phyloP scores from a whole-genome alignment of 2,113 vertebrate genomes.

The Egretta garzetta region DNA sequence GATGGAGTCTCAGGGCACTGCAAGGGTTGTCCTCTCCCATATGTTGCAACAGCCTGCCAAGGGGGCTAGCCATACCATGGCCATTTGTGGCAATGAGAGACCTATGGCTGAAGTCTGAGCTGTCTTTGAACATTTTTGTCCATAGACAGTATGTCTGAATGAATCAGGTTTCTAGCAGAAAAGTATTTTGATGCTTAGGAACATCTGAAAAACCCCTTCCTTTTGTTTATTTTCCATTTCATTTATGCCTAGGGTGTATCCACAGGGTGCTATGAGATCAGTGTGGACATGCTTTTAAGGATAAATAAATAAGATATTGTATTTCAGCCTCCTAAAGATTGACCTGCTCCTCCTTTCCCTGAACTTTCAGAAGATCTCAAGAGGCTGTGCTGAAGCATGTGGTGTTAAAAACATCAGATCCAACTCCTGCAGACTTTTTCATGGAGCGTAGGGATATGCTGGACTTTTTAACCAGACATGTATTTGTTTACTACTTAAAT shows the following conservation, averaged over 20 bases:
- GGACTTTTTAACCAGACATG: background rate
- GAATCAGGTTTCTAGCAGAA: background rate
- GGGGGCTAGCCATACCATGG: background rate
- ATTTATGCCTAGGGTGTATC: background rate
- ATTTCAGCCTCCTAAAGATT: background rate
- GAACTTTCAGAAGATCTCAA: background rate
- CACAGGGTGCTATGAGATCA: background rate
- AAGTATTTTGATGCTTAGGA: background rate
- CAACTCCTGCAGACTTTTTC: background rate
- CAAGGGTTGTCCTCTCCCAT: background rate
- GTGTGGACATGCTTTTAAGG: background rate
- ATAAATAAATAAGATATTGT: background rate
- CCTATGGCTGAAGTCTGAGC: background rate
- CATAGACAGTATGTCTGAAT: background rate
- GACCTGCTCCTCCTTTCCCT: background rate
- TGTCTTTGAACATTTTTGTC: background rate
- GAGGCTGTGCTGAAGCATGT: background rate
- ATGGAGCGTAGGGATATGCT: background rate
- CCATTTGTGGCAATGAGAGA: background rate
- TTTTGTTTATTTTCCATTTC: background rate
- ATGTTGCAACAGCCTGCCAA: background rate
- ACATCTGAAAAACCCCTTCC: background rate
- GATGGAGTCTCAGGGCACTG: background rate
- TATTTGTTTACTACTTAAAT: background rate
- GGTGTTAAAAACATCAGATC: background rate